A percentile compares a stretch with the other conserved stretches of the same genome.
Evolutionary conservation across 2,113 vertebrate species (phyloP).

Genomic region (Hypocryptadius cinnamomeus): DNA sequence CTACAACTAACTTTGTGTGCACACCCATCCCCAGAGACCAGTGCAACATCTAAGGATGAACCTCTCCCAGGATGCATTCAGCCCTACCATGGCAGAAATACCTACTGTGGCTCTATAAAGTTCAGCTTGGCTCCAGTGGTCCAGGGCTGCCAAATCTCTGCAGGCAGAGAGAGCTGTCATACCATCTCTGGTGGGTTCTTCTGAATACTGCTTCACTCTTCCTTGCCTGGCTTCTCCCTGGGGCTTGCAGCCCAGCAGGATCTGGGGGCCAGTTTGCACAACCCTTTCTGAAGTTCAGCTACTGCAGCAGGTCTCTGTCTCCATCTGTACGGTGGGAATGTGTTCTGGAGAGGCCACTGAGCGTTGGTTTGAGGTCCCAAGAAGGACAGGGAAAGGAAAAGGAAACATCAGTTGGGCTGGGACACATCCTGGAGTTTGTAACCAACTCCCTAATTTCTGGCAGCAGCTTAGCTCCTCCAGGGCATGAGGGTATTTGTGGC

Average conservation of each 20-base stretch:
- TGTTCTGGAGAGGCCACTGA: neutral
- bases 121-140: neutral
- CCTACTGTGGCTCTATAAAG: neutral
- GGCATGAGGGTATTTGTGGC: neutral
- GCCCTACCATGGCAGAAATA: neutral
- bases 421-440: neutral
- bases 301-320: neutral
- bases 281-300: neutral
- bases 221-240: neutral
- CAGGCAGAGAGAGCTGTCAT: neutral
- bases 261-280: neutral
- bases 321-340: rapidly evolving
- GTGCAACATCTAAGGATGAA: neutral
- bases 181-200: neutral
- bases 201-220: neutral
- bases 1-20: neutral
- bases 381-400: neutral
- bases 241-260: neutral
- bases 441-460: neutral
- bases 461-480: neutral
- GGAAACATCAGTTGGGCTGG: neutral
- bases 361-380: neutral
- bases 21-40: neutral
- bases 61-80: neutral
- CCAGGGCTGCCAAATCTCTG: neutral